Conservation (phyloP, 2,797 vertebrate genomes). For the Hydrophis major region DNA sequence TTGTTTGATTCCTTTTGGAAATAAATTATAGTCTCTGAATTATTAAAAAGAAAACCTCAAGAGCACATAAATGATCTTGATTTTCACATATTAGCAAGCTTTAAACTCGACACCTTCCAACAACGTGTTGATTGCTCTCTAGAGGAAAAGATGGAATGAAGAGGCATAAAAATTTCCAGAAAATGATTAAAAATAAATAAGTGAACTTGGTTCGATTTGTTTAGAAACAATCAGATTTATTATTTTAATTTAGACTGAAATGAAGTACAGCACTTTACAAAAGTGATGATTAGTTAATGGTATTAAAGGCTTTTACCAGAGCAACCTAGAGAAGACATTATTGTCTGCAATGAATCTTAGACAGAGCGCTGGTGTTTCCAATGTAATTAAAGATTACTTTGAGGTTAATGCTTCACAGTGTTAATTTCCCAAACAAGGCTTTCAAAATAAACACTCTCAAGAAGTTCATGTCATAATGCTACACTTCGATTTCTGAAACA, state of each 20-base stretch:
- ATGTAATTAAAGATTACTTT: not conserved
- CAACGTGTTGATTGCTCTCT: not conserved
- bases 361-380: accelerated
- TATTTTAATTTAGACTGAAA: slow-evolving; percentile 36
- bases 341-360: not conserved
- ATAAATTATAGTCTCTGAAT: slow-evolving; percentile 14
- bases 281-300: slow-evolving; percentile 35
- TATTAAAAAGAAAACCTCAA: slow-evolving; percentile 16
- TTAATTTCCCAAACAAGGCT: not conserved
- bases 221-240: slow-evolving; percentile 16
- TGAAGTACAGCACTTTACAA: slow-evolving; percentile 42
- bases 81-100: slow-evolving; percentile 15
- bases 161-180: not conserved
- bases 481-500: not conserved
- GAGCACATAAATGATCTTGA: slow-evolving; percentile 1
- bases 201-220: not conserved
- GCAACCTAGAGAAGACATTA: slow-evolving; percentile 32
- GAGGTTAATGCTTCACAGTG: not conserved
- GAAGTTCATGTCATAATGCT: not conserved
- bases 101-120: slow-evolving; percentile 4
- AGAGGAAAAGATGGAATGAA: not conserved
- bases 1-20: slow-evolving; percentile 11
- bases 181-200: not conserved
- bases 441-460: not conserved
- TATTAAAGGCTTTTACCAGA: slow-evolving; percentile 46